Percentiles rank a stretch among this genome's conserved stretches.
Conservation (phyloP, 2,888 invertebrate genomes). For the Drosophila neutralis region DNA sequence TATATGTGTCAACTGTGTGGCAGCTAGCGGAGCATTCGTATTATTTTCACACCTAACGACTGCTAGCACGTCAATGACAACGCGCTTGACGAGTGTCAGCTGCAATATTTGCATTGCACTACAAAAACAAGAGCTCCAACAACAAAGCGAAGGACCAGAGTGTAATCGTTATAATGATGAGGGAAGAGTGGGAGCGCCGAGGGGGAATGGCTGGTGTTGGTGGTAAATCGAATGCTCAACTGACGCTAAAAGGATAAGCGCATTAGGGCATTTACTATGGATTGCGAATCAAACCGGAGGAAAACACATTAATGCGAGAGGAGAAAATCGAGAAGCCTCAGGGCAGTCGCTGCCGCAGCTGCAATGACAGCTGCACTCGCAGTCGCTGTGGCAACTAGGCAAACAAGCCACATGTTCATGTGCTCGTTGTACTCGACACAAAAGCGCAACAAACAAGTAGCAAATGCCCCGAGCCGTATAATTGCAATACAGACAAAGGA, state of each 20-base stretch:
- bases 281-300: constrained; percentile 49
- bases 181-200: neutral
- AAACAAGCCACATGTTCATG: constrained; percentile 69
- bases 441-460: constrained; percentile 76
- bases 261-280: constrained; percentile 76
- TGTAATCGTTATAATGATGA: constrained; percentile 4
- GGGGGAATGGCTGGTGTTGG: neutral
- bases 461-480: constrained; percentile 50
- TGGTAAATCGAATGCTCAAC: constrained; percentile 58
- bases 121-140: constrained; percentile 39
- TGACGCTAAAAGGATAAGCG: constrained; percentile 77
- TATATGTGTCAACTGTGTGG: constrained; percentile 47
- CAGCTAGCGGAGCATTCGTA: constrained; percentile 64
- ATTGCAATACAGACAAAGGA: constrained; percentile 60
- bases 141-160: constrained; percentile 9
- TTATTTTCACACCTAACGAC: constrained; percentile 72
- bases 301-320: constrained; percentile 41
- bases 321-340: constrained; percentile 47
- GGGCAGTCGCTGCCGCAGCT: constrained; percentile 40
- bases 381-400: constrained; percentile 35
- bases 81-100: constrained; percentile 60
- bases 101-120: constrained; percentile 71
- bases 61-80: constrained; percentile 26
- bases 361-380: constrained; percentile 7
- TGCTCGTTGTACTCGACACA: constrained; percentile 56